Conservation (phyloP, 2,113 vertebrate species). For the Leptobrachium leishanense region DNA sequence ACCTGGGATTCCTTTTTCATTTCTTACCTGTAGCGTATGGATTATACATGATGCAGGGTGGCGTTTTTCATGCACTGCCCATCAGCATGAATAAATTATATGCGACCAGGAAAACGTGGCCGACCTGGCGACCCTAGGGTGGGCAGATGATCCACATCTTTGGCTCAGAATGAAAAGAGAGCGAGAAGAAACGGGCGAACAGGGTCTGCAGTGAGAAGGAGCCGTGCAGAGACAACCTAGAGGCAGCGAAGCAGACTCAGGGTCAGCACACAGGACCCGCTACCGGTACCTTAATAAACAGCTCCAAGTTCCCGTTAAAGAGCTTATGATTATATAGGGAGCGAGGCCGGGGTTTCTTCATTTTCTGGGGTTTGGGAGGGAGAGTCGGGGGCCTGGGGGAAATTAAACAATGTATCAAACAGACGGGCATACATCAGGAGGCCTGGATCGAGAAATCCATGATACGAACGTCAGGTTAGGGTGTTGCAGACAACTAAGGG, state of each 20-base stretch:
- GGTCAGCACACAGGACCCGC: conserved; percentile 65
- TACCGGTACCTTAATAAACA: conserved; percentile 96
- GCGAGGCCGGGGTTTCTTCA: conserved; percentile 97
- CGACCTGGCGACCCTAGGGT: no score
- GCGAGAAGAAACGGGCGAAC: conserved; percentile 53
- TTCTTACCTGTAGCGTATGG: no score
- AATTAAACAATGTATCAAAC: conserved; percentile 65
- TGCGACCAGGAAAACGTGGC: no score
- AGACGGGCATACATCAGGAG: not conserved
- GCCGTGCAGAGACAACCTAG: conserved; percentile 72
- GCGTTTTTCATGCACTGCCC: no score
- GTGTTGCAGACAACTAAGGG: no score
- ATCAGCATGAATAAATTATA: no score
- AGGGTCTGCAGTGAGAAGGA: conserved; percentile 37
- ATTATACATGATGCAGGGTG: no score
- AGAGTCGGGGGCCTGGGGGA: conserved; percentile 94
- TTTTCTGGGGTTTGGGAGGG: conserved; percentile 99
- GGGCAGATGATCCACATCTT: no score
- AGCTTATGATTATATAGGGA: conserved; percentile 98
- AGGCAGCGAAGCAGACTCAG: conserved; percentile 52
- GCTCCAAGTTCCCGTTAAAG: conserved; percentile 99
- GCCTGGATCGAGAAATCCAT: no score
- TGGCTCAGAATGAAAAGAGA: not conserved
- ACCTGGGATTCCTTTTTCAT: no score
- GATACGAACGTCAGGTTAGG: no score